A percentile compares a stretch with the other conserved stretches of the same genome.
Conservation (phyloP, 2,888 invertebrate genomes). For the Argynnis bischoffii region DNA sequence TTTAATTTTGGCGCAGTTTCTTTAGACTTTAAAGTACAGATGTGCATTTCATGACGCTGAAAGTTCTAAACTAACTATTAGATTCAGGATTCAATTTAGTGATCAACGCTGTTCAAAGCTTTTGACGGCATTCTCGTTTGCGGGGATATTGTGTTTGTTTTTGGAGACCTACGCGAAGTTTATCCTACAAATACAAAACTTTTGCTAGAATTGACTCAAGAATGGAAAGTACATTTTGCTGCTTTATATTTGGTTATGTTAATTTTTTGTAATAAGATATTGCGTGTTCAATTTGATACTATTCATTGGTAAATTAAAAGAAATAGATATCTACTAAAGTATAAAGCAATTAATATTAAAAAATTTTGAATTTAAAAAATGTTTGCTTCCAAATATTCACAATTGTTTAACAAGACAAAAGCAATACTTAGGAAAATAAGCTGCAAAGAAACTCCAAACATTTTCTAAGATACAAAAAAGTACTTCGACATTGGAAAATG, state of each 20-base stretch:
- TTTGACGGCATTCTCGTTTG: constrained; percentile 11
- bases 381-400: no score
- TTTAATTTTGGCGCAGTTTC: constrained; percentile 7
- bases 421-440: not conserved
- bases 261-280: no score
- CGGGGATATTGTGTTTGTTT: constrained; percentile 8
- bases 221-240: not conserved
- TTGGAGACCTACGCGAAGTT: constrained; percentile 4
- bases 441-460: constrained; percentile 6
- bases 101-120: constrained; percentile 14
- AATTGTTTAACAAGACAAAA: no score
- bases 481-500: constrained; percentile 17
- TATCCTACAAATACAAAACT: not conserved
- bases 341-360: no score
- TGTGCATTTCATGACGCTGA: constrained; percentile 15
- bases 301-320: no score
- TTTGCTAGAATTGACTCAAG: not conserved
- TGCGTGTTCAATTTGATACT: no score
- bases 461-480: constrained; percentile 7
- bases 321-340: no score
- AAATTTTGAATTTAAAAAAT: no score
- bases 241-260: no score
- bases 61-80: constrained; percentile 37
- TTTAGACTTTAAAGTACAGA: constrained; percentile 3
- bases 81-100: constrained; percentile 20